Evolutionary conservation across 2,797 vertebrate species (phyloP).

Genomic region (Enteromius radiatus): DNA sequence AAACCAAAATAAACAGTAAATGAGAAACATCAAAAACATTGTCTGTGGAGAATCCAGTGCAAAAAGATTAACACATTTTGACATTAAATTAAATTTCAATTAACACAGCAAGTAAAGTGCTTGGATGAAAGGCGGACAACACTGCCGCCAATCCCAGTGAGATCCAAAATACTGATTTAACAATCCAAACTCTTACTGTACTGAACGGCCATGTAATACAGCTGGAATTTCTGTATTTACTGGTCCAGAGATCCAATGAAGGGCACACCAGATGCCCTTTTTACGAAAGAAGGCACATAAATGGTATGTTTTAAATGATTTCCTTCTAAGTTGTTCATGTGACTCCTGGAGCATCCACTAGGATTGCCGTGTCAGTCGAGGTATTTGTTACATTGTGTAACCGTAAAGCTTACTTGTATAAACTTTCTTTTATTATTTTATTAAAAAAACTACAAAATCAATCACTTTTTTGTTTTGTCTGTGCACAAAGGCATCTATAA

Average conservation of each 20-base stretch:
- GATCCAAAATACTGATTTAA: conserved; percentile 52
- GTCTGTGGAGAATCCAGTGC: conserved; percentile 83
- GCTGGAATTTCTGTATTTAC: conserved; percentile 6
- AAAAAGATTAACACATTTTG: conserved; percentile 71
- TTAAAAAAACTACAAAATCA: conserved; percentile 65
- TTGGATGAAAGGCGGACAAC: conserved; percentile 80
- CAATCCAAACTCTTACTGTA: conserved; percentile 10
- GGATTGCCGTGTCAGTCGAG: conserved; percentile 63
- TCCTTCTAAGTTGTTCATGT: conserved; percentile 39
- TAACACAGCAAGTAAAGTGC: conserved; percentile 88
- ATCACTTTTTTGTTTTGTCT: conserved; percentile 42
- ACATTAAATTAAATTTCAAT: conserved; percentile 65
- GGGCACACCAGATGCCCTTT: background rate
- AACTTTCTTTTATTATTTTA: conserved; percentile 57
- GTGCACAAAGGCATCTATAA: conserved; percentile 59
- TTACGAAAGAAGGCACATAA: conserved; percentile 24
- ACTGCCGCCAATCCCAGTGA: conserved; percentile 6
- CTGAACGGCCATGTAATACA: conserved; percentile 12
- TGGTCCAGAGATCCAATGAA: conserved; percentile 5
- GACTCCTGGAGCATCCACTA: conserved; percentile 36
- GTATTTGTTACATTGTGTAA: conserved; percentile 68
- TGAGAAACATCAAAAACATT: conserved; percentile 76
- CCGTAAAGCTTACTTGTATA: conserved; percentile 53
- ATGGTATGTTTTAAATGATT: conserved; percentile 50
- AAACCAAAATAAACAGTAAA: conserved; percentile 71